Conservation (phyloP, 2,888 invertebrate species). For the Panopea generosa region DNA sequence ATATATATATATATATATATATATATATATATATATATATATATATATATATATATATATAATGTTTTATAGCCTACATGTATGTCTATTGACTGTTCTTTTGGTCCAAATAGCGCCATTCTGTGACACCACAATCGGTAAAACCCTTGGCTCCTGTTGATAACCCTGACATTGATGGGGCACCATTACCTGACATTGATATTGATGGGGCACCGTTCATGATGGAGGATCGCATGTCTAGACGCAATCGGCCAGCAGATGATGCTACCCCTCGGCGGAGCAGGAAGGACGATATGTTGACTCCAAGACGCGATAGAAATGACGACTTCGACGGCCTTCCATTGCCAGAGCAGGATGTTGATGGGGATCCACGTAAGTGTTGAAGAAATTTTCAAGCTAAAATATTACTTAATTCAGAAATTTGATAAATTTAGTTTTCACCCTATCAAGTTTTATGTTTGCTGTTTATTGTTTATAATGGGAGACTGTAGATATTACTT, state of each 20-base stretch:
- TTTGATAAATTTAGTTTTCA: background rate
- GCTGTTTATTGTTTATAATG: background rate
- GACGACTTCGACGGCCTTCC: constrained; percentile 87
- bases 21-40: too few species aligned
- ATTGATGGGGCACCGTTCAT: constrained; percentile 80
- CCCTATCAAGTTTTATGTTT: background rate
- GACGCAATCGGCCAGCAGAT: background rate
- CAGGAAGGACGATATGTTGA: background rate
- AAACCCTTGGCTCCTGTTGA: too few species aligned
- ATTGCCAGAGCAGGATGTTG: constrained; percentile 88
- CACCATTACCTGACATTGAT: constrained; percentile 78
- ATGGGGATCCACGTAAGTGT: constrained; percentile 89
- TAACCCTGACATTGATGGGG: constrained; percentile 73
- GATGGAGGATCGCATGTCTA: too few species aligned
- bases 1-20: too few species aligned
- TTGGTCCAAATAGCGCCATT: too few species aligned
- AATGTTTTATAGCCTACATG: too few species aligned
- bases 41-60: too few species aligned
- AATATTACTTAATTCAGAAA: background rate
- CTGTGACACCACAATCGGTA: too few species aligned
- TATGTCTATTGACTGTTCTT: too few species aligned
- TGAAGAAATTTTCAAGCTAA: too few species aligned
- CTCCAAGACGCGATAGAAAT: constrained; percentile 13
- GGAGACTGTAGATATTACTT: too few species aligned
- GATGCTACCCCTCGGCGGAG: background rate